phyloP scores from a whole-genome alignment of 2,888 invertebrate genomes.

The Cheilosia vernalis region DNA sequence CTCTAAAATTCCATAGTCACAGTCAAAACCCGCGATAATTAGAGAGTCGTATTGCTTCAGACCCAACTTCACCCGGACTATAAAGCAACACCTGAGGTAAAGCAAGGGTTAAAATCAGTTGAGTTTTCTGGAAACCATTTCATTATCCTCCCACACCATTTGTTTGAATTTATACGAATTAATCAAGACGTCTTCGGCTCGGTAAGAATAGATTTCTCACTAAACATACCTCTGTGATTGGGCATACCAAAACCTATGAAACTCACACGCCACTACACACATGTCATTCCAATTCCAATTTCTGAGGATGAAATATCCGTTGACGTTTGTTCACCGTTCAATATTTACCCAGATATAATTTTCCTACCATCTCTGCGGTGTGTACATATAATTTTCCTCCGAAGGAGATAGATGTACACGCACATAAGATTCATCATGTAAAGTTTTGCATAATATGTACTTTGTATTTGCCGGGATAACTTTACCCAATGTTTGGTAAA shows the following conservation, averaged over 20 bases:
- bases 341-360: conserved; percentile 21
- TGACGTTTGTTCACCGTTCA: conserved; percentile 7
- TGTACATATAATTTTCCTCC: neutral
- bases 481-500: conserved; percentile 18
- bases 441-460: too few relatives aligned
- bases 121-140: too few relatives aligned
- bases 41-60: too few relatives aligned
- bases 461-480: conserved; percentile 17
- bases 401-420: neutral
- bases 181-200: too few relatives aligned
- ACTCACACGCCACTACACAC: neutral
- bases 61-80: too few relatives aligned
- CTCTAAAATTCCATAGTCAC: too few relatives aligned
- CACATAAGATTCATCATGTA: neutral
- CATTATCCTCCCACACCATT: too few relatives aligned
- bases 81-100: too few relatives aligned
- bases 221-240: neutral
- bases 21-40: too few relatives aligned
- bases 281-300: neutral
- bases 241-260: neutral
- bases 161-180: too few relatives aligned
- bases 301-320: neutral
- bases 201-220: neutral
- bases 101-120: too few relatives aligned
- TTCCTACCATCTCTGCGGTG: neutral